Base-by-base conservation (phyloP, 2,888 invertebrate species). In the Gari tellinella region DNA sequence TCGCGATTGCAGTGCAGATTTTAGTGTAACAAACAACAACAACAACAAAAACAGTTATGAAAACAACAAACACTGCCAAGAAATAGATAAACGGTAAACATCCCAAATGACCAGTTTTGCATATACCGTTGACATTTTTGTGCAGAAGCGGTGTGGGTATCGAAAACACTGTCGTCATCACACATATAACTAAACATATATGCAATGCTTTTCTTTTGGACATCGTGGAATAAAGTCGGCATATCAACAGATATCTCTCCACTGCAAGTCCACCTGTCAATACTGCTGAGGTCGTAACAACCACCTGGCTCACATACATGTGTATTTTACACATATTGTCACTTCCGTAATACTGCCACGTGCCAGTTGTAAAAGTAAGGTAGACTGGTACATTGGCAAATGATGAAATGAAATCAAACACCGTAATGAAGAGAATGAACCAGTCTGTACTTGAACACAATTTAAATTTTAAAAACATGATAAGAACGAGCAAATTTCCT, bases 311-410 rank as follows among this genome's bases (percentile, higher is more conserved):
- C 0, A 72, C 31, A 37, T 64, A 72, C 76, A 72, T 72, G 52
- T 76, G 76, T 4, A 68, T n/a, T 48, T 67, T 63, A 46, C 76
- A 76, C 12, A 76, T 43, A 1, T 57, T 1, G 21, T 68, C 61
- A 15, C 26, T 76, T 52, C 76, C 76, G 43, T 61, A 67, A 1
- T 23, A 17, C 21, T n/a, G 52, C 76, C 76, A 76, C n/a, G 19
- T 19, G 0, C 64, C 70, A 31, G 58, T 60, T 2, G 67, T 68
- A 43, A 76, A 76, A 8, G 68, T 76, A 0, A 66, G 48, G 26
- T 76, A 76, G 64, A 76, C 51, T 21, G 76, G 76, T 64, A 68
- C 65, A 17, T 64, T 76, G 48, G 68, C 23, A 1, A 60, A n/a
- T 3, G 67, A 67, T 3, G 76, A 72, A 7, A 76, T 48, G 23